Evolutionary conservation across 2,113 vertebrate genomes (phyloP).

Genomic region (Esox niger): DNA sequence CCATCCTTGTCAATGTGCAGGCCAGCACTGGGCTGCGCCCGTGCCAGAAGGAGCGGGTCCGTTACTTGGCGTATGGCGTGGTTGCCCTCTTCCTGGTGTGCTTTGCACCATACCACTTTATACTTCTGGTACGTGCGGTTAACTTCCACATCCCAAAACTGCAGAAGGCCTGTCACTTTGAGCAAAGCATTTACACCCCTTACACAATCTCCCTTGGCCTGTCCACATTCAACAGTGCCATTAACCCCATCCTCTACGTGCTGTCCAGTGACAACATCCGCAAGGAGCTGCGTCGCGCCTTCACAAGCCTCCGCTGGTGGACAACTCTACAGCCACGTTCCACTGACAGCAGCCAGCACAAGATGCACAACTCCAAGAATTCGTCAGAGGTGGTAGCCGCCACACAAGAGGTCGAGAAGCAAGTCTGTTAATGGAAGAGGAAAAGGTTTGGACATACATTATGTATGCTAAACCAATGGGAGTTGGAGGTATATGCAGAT

Average conservation of each 20-base stretch:
- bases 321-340: conserved; percentile 5
- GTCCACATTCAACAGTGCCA: conserved; percentile 76
- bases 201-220: conserved; percentile 79
- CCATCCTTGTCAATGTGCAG: conserved; percentile 64
- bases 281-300: conserved; percentile 61
- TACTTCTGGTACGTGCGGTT: conserved; percentile 72
- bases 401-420: background rate
- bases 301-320: conserved; percentile 43
- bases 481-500: background rate
- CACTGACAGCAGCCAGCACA: conserved; percentile 41
- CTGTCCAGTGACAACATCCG: conserved; percentile 75
- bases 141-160: conserved; percentile 51
- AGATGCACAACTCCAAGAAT: conserved; percentile 39
- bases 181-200: conserved; percentile 61
- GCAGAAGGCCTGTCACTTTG: conserved; percentile 49
- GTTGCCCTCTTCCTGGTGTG: conserved; percentile 83
- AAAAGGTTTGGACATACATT: background rate
- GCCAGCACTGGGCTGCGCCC: conserved; percentile 66
- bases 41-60: conserved; percentile 74
- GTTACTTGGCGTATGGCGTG: conserved; percentile 61
- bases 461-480: too few relatives aligned
- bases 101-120: conserved; percentile 84
- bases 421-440: background rate
- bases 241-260: conserved; percentile 84
- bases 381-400: conserved; percentile 12